Percentiles rank a stretch among this genome's conserved stretches.
phyloP scores from a whole-genome alignment of 64 coral and sea anemone genomes.

The Stylophora pistillata region DNA sequence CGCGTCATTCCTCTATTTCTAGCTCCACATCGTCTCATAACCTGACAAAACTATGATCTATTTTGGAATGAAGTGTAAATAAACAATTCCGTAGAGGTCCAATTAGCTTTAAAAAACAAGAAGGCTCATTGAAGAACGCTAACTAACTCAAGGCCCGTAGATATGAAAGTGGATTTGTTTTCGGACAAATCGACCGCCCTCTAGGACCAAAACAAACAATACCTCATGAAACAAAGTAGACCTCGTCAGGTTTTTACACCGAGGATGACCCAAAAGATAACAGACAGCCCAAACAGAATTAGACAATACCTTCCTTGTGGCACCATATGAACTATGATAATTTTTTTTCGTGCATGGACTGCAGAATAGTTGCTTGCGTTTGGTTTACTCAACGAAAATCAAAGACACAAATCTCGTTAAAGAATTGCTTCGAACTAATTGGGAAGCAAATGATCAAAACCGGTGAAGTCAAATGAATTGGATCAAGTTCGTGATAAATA shows the following conservation, averaged over 20 bases:
- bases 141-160: too few species aligned
- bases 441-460: background rate
- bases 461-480: background rate
- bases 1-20: background rate
- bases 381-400: background rate
- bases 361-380: background rate
- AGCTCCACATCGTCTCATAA: background rate
- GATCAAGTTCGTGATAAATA: background rate
- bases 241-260: too few species aligned
- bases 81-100: too few species aligned
- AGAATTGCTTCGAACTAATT: background rate
- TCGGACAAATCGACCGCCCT: too few species aligned
- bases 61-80: background rate
- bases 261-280: too few species aligned
- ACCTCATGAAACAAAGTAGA: background rate
- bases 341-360: background rate
- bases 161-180: too few species aligned
- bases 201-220: too few species aligned
- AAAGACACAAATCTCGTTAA: background rate
- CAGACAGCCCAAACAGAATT: background rate
- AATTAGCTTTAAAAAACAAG: too few species aligned
- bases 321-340: background rate
- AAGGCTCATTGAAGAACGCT: too few species aligned
- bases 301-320: background rate
- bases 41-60: background rate